Conservation (phyloP, 2,113 vertebrate species). For the Aptenodytes patagonicus region DNA sequence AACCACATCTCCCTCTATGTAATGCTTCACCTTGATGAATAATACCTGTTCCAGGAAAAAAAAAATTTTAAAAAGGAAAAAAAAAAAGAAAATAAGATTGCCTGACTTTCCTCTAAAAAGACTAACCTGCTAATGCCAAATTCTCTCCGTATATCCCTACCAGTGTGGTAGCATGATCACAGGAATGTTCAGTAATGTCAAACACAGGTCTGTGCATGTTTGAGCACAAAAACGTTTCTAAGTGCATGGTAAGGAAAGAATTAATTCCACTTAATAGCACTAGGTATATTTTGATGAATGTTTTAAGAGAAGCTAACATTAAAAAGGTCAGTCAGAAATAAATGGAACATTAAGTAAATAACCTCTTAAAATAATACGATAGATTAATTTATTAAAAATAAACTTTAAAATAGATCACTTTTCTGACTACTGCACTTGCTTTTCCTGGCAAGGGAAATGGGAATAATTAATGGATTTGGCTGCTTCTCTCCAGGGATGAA, state of each 20-base stretch:
- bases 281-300: background rate
- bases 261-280: background rate
- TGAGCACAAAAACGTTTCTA: background rate
- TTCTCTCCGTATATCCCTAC: background rate
- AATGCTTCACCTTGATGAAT: background rate
- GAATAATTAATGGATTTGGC: constrained; percentile 47
- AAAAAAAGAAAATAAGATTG: background rate
- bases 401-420: constrained; percentile 6
- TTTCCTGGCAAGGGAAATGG: constrained; percentile 4
- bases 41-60: background rate
- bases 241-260: background rate
- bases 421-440: background rate
- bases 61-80: background rate
- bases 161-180: background rate
- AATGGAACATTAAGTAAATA: constrained; percentile 29
- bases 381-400: constrained; percentile 1
- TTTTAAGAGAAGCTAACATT: background rate
- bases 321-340: background rate
- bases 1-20: background rate
- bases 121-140: background rate
- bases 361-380: constrained; percentile 38
- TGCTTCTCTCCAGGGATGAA: constrained; percentile 21
- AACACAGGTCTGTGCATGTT: background rate
- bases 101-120: background rate
- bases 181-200: background rate